Evolutionary conservation across 2,888 invertebrate genomes (phyloP), one percentile per base, ranked within the genome.

Genomic region (Hypselothyrea guttata): DNA sequence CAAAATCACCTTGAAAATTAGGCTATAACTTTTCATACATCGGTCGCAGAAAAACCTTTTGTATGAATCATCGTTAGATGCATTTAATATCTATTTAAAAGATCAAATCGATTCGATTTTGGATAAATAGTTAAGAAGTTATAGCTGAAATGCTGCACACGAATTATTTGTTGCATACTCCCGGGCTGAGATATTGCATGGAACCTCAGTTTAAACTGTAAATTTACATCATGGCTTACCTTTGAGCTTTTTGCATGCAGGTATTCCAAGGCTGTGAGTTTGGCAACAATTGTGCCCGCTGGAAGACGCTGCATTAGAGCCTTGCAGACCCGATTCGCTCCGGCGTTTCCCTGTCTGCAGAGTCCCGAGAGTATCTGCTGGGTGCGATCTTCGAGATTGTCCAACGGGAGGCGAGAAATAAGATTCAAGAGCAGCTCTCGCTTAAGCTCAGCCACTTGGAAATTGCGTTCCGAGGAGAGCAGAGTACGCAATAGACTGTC

Each of bases 401-500:
- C 90, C 54, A 90, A 69, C 1, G 90, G 90, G 31, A 90, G 77
- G 3, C 90, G 84, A 27, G 89, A 84, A 49, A 90, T 90, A 22
- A 90, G 77, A 79, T 90, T 90, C 35, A 87, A 83, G 47, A 90
- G 59, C 7, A 90, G 71, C 28, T 87, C 87, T 1, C 88, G 82
- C 49, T 90, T 90, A n/a, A 88, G 87, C 44, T 90, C 90, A 4
- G 88, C 76, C 7, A 90, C 90, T 56, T 90, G 89, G 1, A 84
- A 73, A 71, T 90, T 89, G 57, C 92, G 91, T 88, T 95, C 94
- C 59, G 93, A 93, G 30, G 93, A 91, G 13, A 95, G 90, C 44
- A 93, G 89, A 22, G 93, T 92, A 71, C 92, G 91, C 54, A 95
- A 90, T 61, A 95, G 91, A 22, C 92, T 91, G 67, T 92, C 91